Percentiles rank a stretch among this genome's conserved stretches.
Evolutionary conservation across 2,797 vertebrate species (phyloP).

Genomic region (Megaceryle alcyon): DNA sequence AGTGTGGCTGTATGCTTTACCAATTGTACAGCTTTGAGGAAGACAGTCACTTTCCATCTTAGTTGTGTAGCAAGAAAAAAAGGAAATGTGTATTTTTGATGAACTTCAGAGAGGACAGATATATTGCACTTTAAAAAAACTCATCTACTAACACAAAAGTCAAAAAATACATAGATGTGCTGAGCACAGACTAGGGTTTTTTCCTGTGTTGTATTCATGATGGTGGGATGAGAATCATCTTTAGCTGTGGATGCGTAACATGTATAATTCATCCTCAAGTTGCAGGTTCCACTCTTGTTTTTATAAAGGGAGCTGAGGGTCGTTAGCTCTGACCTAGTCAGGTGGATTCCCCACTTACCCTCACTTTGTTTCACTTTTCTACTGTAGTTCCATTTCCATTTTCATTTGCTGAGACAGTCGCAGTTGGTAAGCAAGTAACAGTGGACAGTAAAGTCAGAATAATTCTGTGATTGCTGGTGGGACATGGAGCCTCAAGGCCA

Average conservation of each 20-base stretch:
- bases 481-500: not conserved
- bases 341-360: not conserved
- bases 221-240: not conserved
- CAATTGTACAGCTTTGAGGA: not conserved
- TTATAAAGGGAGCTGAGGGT: not conserved
- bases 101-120: not conserved
- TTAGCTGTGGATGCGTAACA: not conserved
- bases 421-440: not conserved
- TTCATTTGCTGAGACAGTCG: not conserved
- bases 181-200: not conserved
- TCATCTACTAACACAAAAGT: not conserved
- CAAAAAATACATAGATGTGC: not conserved
- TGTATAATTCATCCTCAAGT: not conserved
- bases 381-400: not conserved
- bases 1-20: not conserved
- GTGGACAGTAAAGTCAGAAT: not conserved
- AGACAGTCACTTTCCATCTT: not conserved
- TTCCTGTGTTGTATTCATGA: not conserved
- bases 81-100: not conserved
- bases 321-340: not conserved
- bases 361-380: not conserved
- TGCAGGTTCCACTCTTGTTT: not conserved
- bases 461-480: not conserved
- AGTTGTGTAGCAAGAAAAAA: not conserved
- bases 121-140: not conserved